These are phyloP conservation scores for Porphyrio hochstetteri DNA, from an alignment of 2,113 vertebrate species.

Conservation along the genomic window DNA sequence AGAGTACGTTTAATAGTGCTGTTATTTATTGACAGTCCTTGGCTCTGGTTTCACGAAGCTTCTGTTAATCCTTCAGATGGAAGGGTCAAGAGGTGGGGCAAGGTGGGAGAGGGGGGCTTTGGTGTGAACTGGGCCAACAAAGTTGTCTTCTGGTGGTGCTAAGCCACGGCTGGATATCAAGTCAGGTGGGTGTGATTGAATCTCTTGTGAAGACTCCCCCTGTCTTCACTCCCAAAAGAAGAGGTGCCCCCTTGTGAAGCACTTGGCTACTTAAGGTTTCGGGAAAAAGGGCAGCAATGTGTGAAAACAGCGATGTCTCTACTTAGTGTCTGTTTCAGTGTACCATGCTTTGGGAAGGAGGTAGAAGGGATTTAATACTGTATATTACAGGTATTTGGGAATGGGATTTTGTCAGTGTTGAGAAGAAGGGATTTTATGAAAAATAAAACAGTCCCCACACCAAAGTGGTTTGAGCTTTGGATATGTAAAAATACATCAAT, in stretches of 20 bases:
- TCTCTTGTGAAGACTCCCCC: neutral
- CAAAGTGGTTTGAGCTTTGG: neutral
- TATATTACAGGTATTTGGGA: neutral
- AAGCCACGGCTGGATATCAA: neutral
- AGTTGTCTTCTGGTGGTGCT: neutral
- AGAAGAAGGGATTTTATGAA: neutral
- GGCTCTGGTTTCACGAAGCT: neutral
- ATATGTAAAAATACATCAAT: neutral
- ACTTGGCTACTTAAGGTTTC: fast-evolving
- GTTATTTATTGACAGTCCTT: neutral
- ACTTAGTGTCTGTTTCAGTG: neutral
- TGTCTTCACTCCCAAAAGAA: neutral
- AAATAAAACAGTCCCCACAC: neutral
- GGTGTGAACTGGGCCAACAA: neutral
- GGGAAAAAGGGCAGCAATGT: too few species aligned
- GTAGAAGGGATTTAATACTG: neutral
- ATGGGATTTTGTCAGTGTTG: neutral
- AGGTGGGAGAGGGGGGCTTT: neutral
- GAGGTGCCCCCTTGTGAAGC: neutral
- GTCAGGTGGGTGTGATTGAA: neutral
- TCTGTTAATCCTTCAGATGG: neutral
- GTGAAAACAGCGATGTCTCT: neutral
- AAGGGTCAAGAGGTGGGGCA: neutral
- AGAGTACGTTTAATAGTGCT: neutral
- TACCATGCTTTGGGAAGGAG: neutral